A percentile compares a stretch with the other conserved stretches of the same genome.
These are phyloP conservation scores for Phalacrocorax carbo DNA, from an alignment of 2,113 vertebrate genomes.

Conservation along the genomic window DNA sequence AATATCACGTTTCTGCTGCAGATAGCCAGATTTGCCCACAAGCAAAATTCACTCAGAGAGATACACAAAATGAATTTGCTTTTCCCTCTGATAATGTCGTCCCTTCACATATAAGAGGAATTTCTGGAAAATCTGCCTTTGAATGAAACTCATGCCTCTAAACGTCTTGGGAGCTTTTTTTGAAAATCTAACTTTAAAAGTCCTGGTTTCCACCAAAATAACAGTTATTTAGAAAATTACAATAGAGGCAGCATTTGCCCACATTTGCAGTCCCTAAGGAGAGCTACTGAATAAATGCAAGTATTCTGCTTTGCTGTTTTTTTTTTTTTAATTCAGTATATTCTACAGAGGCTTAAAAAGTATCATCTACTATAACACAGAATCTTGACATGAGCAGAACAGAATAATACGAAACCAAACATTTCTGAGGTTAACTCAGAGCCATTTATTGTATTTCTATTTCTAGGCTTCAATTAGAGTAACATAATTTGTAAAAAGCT, in stretches of 20 bases:
- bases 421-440: neutral
- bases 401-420: neutral
- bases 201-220: neutral
- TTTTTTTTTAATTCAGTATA: neutral
- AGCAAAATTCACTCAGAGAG: neutral
- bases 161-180: neutral
- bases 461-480: constrained; percentile 38
- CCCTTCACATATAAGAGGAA: neutral
- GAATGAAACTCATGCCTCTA: neutral
- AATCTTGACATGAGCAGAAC: neutral
- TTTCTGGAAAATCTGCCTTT: neutral
- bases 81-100: neutral
- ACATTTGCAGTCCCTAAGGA: neutral
- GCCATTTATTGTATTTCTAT: constrained; percentile 19
- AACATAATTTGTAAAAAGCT: constrained; percentile 33
- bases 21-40: neutral
- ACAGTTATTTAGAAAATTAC: neutral
- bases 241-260: neutral
- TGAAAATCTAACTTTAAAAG: neutral
- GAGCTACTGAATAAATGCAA: neutral
- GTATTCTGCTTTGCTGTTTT: neutral
- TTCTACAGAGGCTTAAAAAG: neutral
- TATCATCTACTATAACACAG: neutral
- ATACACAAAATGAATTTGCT: neutral
- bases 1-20: neutral